Evolutionary conservation across 2,888 invertebrate species (phyloP).

Genomic region (Xanthorhoe designata): DNA sequence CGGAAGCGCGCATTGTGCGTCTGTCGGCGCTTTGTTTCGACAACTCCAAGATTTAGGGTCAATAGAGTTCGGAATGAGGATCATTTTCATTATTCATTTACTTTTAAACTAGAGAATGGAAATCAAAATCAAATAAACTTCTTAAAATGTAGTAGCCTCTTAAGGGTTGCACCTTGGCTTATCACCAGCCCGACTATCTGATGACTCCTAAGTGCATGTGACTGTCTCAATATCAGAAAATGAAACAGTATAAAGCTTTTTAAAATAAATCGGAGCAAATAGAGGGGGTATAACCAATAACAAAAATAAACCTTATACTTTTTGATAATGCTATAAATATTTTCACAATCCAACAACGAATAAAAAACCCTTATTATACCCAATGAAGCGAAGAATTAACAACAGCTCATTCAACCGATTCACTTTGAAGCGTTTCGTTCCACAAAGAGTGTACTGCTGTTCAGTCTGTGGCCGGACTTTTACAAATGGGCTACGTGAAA

Average conservation of each 20-base stretch:
- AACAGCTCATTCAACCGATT: conserved; percentile 39
- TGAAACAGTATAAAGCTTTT: too few relatives aligned
- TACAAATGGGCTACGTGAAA: conserved; percentile 40
- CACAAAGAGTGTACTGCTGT: conserved; percentile 20
- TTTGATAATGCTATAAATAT: neutral
- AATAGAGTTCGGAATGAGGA: conserved; percentile 14
- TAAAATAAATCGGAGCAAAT: too few relatives aligned
- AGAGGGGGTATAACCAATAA: neutral
- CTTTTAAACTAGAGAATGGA: conserved; percentile 12
- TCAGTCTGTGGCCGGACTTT: conserved; percentile 29
- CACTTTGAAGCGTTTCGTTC: conserved; percentile 31
- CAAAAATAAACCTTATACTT: neutral
- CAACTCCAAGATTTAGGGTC: conserved; percentile 29
- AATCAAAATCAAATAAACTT: neutral
- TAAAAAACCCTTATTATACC: conserved; percentile 19
- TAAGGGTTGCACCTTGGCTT: neutral
- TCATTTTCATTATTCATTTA: conserved; percentile 14
- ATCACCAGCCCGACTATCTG: too few relatives aligned
- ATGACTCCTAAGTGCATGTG: too few relatives aligned
- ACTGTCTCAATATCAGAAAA: too few relatives aligned
- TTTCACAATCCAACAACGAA: conserved; percentile 11
- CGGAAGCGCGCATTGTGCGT: conserved; percentile 38
- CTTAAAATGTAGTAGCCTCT: neutral
- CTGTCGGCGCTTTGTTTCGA: conserved; percentile 29
- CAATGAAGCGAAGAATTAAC: conserved; percentile 35